These are phyloP conservation scores for Phymanthus crucifer DNA, from an alignment of 92 coral and sea anemone species.

Conservation along the genomic window DNA sequence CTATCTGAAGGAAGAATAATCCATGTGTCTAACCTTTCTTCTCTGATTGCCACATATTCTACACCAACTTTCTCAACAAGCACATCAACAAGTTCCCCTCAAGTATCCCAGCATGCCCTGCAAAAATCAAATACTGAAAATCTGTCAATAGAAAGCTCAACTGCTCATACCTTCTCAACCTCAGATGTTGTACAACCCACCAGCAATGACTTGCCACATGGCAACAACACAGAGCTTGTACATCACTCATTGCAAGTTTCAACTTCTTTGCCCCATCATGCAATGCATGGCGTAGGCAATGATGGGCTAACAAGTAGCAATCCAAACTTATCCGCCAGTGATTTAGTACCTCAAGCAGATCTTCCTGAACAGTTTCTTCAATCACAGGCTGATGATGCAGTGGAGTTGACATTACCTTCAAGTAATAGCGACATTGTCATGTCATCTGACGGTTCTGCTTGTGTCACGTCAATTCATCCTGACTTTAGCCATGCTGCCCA, in stretches of 20 bases:
- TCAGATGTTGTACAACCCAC: neutral
- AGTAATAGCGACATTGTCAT: slow-evolving; percentile 29
- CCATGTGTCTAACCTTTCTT: slow-evolving; percentile 12
- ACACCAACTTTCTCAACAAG: slow-evolving; percentile 26
- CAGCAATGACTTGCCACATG: slow-evolving; percentile 2
- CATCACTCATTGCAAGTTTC: slow-evolving; percentile 12
- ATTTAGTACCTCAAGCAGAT: slow-evolving; percentile 77
- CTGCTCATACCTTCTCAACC: slow-evolving; percentile 4
- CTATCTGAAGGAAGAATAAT: slow-evolving; percentile 6
- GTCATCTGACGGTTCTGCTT: slow-evolving; percentile 19
- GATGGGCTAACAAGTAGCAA: slow-evolving; percentile 36
- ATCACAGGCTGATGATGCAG: slow-evolving; percentile 75
- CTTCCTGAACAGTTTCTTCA: slow-evolving; percentile 94
- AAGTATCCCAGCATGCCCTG: slow-evolving; percentile 29
- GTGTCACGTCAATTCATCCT: slow-evolving; percentile 15
- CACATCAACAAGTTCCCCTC: slow-evolving; percentile 19
- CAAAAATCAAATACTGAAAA: slow-evolving; percentile 2
- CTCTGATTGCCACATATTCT: slow-evolving; percentile 8
- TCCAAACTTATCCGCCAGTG: slow-evolving; percentile 61
- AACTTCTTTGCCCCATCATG: slow-evolving; percentile 19
- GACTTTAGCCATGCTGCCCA: slow-evolving; percentile 18
- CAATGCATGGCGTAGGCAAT: slow-evolving; percentile 23
- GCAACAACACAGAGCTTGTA: neutral
- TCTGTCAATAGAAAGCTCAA: neutral
- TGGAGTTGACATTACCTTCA: slow-evolving; percentile 52